These are phyloP conservation scores for Upupa epops DNA, from an alignment of 2,113 vertebrate species.

Conservation along the genomic window DNA sequence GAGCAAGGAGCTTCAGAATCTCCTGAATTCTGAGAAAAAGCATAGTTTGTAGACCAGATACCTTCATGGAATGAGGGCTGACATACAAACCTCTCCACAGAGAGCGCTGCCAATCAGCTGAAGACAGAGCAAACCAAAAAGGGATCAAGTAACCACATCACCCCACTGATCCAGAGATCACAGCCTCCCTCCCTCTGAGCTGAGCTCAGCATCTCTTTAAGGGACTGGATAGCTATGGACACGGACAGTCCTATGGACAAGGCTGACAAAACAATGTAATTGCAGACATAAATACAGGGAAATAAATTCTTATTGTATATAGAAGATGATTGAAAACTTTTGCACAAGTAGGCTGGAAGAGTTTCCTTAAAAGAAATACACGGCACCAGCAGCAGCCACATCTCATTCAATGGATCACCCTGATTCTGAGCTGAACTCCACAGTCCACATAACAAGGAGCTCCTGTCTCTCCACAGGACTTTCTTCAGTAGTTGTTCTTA, in stretches of 20 bases:
- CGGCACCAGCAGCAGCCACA: neutral
- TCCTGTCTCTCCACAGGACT: neutral
- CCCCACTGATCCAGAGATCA: neutral
- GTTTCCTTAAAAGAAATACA: neutral
- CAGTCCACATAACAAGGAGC: fast-evolving
- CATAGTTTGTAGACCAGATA: neutral
- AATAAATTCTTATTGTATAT: neutral
- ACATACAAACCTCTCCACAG: neutral
- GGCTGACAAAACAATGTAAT: neutral
- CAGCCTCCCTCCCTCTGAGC: neutral
- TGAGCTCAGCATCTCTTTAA: neutral
- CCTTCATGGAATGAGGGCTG: neutral
- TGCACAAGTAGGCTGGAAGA: neutral
- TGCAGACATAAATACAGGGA: neutral
- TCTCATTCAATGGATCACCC: neutral
- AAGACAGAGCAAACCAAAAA: neutral
- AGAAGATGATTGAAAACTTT: neutral
- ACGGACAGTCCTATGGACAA: neutral
- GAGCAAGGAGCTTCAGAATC: neutral
- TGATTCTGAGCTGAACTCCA: neutral
- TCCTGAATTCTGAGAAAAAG: neutral
- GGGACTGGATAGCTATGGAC: neutral
- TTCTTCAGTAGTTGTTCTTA: neutral
- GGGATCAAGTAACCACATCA: neutral
- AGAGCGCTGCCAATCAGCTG: neutral